These are phyloP conservation scores for Nephrotoma flavescens DNA, from an alignment of 2,888 invertebrate genomes.

Conservation along the genomic window DNA sequence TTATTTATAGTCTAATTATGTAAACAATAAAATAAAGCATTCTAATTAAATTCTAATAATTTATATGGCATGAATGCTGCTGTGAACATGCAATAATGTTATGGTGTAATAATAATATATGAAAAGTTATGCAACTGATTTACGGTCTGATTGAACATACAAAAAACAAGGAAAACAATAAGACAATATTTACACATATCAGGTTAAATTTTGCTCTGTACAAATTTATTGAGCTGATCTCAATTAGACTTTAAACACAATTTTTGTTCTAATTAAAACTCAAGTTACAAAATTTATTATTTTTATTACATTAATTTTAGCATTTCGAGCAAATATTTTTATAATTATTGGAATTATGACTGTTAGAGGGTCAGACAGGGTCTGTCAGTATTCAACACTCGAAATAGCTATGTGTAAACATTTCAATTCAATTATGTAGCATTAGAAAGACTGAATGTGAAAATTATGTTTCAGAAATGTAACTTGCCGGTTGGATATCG, in stretches of 20 bases:
- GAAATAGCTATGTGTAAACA: no score
- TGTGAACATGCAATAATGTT: neutral
- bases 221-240: no score
- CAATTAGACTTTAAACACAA: neutral
- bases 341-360: no score
- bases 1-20: neutral
- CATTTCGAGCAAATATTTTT: no score
- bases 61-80: neutral
- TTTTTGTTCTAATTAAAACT: neutral
- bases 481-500: no score
- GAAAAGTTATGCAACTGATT: neutral
- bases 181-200: neutral
- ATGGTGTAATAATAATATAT: neutral
- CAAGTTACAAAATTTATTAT: neutral
- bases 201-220: neutral
- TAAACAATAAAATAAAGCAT: neutral
- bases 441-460: no score
- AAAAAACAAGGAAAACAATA: neutral
- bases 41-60: neutral
- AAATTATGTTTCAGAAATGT: no score
- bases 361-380: no score
- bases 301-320: no score
- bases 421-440: no score
- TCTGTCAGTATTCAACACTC: no score
- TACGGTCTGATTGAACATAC: neutral